Conservation (phyloP, 2,113 vertebrate species). For the Tetrax tetrax region DNA sequence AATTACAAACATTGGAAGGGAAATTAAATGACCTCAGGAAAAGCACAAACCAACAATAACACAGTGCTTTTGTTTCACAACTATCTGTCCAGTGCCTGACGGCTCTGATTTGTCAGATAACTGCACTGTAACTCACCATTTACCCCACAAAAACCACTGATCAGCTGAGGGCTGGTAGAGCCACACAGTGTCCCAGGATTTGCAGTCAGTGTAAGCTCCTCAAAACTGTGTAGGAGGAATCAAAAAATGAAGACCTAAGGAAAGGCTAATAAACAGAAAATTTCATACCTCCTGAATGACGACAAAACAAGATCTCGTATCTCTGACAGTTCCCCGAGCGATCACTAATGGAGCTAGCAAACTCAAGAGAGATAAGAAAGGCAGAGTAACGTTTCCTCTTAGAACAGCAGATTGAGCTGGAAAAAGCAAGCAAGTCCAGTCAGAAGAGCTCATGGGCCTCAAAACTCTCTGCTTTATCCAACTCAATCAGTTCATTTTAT, state of each 20-base stretch:
- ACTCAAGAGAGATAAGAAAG: conserved; percentile 13
- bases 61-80: neutral
- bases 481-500: neutral
- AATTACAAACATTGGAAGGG: neutral
- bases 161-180: neutral
- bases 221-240: neutral
- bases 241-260: neutral
- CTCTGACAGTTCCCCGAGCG: neutral
- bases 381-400: neutral
- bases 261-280: neutral
- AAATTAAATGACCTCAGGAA: conserved; percentile 2
- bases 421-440: neutral
- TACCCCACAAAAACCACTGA: neutral
- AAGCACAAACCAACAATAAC: neutral
- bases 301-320: neutral
- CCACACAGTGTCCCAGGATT: neutral
- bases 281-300: neutral
- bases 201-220: neutral
- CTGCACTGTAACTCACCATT: neutral
- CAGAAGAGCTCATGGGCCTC: neutral
- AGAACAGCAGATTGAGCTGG: neutral
- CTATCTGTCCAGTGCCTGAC: neutral
- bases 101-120: neutral
- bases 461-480: neutral
- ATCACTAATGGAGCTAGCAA: neutral